Evolutionary conservation across 2,113 vertebrate species (phyloP).

Genomic region (Rattus norvegicus): GRCr8 NC_086027.1:111170001-111170500

Average conservation of each 20-base stretch:
- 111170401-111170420: background rate
- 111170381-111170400: background rate
- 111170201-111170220: background rate
- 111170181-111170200: constrained; percentile 18
- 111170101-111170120: constrained; percentile 16
- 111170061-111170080: background rate
- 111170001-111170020: background rate
- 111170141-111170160: background rate
- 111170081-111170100: background rate
- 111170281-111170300: constrained; percentile 53
- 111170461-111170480: background rate
- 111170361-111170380: constrained; percentile 23
- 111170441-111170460: constrained; percentile 23
- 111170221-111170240: constrained; percentile 12
- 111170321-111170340: constrained; percentile 11
- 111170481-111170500: background rate
- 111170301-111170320: background rate
- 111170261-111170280: constrained; percentile 38
- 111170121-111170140: background rate
- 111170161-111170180: background rate
- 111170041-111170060: background rate
- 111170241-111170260: background rate
- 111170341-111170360: constrained; percentile 24
- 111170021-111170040: background rate
- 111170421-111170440: constrained; percentile 4